These are phyloP conservation scores for Catagonus wagneri DNA, from an alignment of 2,113 vertebrate species.

Conservation along the genomic window DNA sequence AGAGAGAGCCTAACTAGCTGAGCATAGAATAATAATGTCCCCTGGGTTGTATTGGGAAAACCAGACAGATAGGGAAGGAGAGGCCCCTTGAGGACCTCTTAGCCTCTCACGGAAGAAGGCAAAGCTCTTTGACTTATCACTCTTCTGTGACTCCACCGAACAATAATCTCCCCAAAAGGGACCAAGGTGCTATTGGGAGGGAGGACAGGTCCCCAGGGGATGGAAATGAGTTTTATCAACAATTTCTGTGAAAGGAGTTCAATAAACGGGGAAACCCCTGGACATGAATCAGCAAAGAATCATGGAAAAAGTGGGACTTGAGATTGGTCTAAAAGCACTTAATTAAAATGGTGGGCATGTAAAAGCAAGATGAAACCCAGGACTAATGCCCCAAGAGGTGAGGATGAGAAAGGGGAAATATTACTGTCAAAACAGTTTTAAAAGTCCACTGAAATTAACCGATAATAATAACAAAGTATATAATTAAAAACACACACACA, in stretches of 20 bases:
- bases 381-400: neutral
- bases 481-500: neutral
- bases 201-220: neutral
- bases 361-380: neutral
- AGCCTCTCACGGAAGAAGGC: neutral
- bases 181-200: neutral
- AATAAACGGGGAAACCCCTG: neutral
- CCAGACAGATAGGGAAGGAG: neutral
- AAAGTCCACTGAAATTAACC: neutral
- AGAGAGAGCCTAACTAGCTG: neutral
- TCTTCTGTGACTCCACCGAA: neutral
- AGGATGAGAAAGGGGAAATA: neutral
- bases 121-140: neutral
- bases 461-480: neutral
- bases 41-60: neutral
- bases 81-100: too few species aligned
- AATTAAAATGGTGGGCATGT: neutral
- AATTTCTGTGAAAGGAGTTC: conserved; percentile 28
- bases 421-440: neutral
- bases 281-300: neutral
- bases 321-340: neutral
- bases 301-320: neutral
- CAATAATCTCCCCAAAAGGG: neutral
- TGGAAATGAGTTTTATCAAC: neutral
- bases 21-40: neutral